Base-by-base conservation (phyloP, 2,113 vertebrate species). In the Microtus oregoni region DNA sequence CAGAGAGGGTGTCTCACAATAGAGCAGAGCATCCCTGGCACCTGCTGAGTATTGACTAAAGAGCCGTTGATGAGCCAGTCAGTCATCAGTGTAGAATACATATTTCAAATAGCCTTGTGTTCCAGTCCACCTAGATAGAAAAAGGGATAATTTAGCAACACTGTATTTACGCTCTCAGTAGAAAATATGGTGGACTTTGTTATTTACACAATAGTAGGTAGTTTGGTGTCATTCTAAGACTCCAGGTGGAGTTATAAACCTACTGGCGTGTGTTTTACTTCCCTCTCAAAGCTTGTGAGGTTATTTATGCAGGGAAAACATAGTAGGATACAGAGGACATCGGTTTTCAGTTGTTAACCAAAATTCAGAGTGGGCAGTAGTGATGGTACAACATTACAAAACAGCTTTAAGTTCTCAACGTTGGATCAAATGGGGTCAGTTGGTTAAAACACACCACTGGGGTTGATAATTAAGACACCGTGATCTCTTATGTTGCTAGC, bases 261-360 rank as follows among this genome's bases (percentile, higher is more conserved):
- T 38, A 10, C 22, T 93, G 35, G 7, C 22, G 32, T 50, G 30
- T 88, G 17, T 50, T 92, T 41, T 88, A 93, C 70, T 94, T 90
- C 86, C 20, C 35, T 93, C 32, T 72, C 8, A 70, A 94, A 78
- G 44, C 50, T 44, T 94, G 72, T 90, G 77, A 86, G 14, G 52
- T 79, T 85, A 70, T 87, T 88, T 93, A 58, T 20, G 12, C 35
- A 58, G 26, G 72, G 85, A 93, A 92, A 77, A 61, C 35, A 75
- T 26, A 72, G 58, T 44, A 58, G 20, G 79, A 94, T 30, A 17
- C 70, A 89, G 90, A 76, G 44, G 55, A 19, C 79, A 35, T 75
- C 50, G 28, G 17, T 41, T 96, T 87, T 75, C 44, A 47, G 87
- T 96, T 85, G 41, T 70, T 96, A 63, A 95, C 94, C 70, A 14